Evolutionary conservation across 2,888 invertebrate genomes (phyloP), one percentile per base, ranked within the genome.

Genomic region (Toxonevra muliebris): DNA sequence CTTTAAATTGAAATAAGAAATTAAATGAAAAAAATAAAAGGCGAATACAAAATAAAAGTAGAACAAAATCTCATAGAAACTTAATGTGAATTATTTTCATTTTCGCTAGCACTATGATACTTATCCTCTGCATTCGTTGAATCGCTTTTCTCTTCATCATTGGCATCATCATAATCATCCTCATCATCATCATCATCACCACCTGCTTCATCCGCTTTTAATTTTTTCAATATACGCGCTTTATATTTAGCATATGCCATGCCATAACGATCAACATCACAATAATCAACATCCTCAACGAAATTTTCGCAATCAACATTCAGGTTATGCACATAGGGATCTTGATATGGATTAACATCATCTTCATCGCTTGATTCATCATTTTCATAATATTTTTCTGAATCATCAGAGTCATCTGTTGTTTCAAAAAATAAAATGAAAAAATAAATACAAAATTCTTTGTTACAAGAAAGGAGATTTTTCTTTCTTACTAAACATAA

Each of bases 181-280:
- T 70, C 69, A 3, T 70, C 74, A 7, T 71, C 72, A 52, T 72
- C 55, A 1, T 73, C 68, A 1, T 65, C 64, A 5, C 71, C 68
- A 1, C 61, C n/a, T n/a, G n/a, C n/a, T n/a, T n/a, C n/a, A n/a
- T n/a, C n/a, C n/a, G 30, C 68, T 5, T 73, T 71, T 9, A 65
- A 50, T n/a, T 77, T 73, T 3, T 76, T 76, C 0, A 79, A 50
- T 1, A 88, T 82, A 69, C 82, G 87, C 0, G 89, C 88, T 80
- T 90, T 92, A 76, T 91, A 92, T 69, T 87, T 88, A 0, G 92
- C 92, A 75, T 92, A 92, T 12, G 88, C 87, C 69, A 86, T 86
- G 0, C 92, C 92, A 76, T 90, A 90, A 3, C 87, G 84, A 66
- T 89, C 86, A 0, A 88, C 89, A 78, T 92, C 90, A 60, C 78